Conservation (phyloP, 2,797 vertebrate species). For the Danio aesculapii region DNA sequence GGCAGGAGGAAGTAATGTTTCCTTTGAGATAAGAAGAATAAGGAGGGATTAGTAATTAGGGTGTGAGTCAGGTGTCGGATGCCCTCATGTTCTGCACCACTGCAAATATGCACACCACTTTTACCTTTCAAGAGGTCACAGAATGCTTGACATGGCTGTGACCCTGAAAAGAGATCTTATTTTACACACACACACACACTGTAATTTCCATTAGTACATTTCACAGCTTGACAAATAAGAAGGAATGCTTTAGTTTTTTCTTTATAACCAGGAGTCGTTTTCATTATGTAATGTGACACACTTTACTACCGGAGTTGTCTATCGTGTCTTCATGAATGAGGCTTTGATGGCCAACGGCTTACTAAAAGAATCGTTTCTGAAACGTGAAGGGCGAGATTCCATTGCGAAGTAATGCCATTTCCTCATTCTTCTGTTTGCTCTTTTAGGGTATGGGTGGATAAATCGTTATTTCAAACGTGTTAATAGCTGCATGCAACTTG, state of each 20-base stretch:
- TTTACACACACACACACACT: neutral
- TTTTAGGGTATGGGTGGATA: neutral
- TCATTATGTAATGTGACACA: constrained; percentile 17
- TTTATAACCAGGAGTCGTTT: neutral
- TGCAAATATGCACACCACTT: constrained; percentile 64
- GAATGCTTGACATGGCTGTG: constrained; percentile 1
- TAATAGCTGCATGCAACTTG: neutral
- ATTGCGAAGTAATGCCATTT: constrained; percentile 50
- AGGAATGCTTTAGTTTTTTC: neutral
- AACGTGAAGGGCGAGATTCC: constrained; percentile 68
- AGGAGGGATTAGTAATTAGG: constrained; percentile 46
- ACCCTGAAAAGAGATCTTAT: neutral
- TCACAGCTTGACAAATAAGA: neutral
- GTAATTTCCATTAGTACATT: neutral
- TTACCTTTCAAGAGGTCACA: constrained; percentile 44
- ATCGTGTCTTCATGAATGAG: constrained; percentile 8
- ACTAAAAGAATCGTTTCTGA: constrained; percentile 1
- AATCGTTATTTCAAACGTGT: constrained; percentile 7
- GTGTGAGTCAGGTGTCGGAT: constrained; percentile 58
- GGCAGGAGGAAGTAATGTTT: constrained; percentile 51
- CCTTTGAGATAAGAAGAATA: constrained; percentile 55
- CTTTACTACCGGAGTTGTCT: constrained; percentile 9
- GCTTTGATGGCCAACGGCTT: constrained; percentile 13
- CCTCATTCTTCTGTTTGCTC: constrained; percentile 51
- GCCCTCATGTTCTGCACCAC: constrained; percentile 73